Evolutionary conservation across 1,140 invertebrate genomes (phyloP), one percentile per base, ranked within the genome.

Genomic region (Drosophila funebris): DNA sequence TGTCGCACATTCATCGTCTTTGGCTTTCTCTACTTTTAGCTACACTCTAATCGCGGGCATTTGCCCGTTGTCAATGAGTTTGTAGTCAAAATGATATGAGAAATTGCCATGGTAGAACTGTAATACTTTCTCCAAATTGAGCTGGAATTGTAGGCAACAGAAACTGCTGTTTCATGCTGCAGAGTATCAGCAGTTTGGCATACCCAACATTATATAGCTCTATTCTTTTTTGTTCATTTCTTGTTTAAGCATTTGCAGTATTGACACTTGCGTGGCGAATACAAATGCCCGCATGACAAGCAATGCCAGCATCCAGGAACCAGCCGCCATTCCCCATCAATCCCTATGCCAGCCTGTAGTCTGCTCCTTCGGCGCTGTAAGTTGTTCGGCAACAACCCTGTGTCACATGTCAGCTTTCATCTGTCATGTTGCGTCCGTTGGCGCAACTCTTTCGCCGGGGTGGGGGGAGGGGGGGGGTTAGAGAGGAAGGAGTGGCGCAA

Each of bases 1-100:
- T 82, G 63, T 74, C 60, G 50, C 46, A 62, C 69, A 78, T 74
- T 78, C 66, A 81, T 54, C 53, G 52, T 63, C 68, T 68, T 61
- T 22, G 39, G 46, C 20, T 72, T 41, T 36, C 11, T 48, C 33
- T 31, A 33, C 29, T 57, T 8, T 24, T 13, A 36, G 13, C 27
- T 48, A 13, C 46, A 29, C 27, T 18, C 9, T 31, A n/a, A n/a
- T n/a, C n/a, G n/a, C n/a, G n/a, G n/a, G n/a, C n/a, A n/a, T n/a
- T n/a, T n/a, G n/a, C n/a, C n/a, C n/a, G n/a, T n/a, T n/a, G n/a
- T n/a, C n/a, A n/a, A n/a, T n/a, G n/a, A n/a, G n/a, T n/a, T n/a
- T n/a, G n/a, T n/a, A n/a, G n/a, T n/a, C n/a, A n/a, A n/a, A n/a
- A n/a, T n/a, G n/a, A n/a, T n/a, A n/a, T n/a, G n/a, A n/a, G n/a